Evolutionary conservation across 2,888 invertebrate species (phyloP), one percentile per base, ranked within the genome.

Genomic region (Deladenus siricidicola): DNA sequence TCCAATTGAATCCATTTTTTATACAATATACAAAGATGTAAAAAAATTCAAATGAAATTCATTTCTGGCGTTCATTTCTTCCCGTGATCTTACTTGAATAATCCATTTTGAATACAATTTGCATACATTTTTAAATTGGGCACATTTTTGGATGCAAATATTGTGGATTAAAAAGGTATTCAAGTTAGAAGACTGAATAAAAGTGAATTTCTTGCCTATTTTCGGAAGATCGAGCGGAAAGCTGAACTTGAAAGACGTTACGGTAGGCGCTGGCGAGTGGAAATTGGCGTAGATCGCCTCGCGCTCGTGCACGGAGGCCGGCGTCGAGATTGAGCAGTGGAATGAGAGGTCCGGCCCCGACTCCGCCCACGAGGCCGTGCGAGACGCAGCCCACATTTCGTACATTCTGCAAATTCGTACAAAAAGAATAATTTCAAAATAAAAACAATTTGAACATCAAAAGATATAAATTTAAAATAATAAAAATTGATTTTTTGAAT

Each of bases 321-420:
- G 70, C 3, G 76, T 77, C 10, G 73, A 72, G 6, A 75, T 63
- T 44, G 72, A 72, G 58, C 76, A 75, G 56, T 71, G 72, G 56
- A 71, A 66, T 28, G 76, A 74, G 14, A 74, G 66, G 21, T 67
- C 63, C 26, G 75, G 76, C 48, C 76, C 60, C 21, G 60, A 70
- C 68, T 72, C 60, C 28, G 56, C 49, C 60, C 60, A 60, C 24
- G 72, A 71, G 42, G 62, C 73, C 21, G 72, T 72, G n/a, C 73
- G 67, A 4, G 56, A 53, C 24, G 17, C 49, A 30, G 58, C 51
- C 43, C 59, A 70, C 4, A 54, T 49, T 24, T 56, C 58, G 56
- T 68, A 74, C 73, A 74, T 74, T 47, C 68, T 70, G 42, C 8
- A 63, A 53, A 44, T 8, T 34, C n/a, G n/a, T n/a, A n/a, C n/a